Percentiles rank a stretch among this genome's conserved stretches.
Evolutionary conservation across 2,888 invertebrate genomes (phyloP).

Genomic region (Hoplodrina blanda): DNA sequence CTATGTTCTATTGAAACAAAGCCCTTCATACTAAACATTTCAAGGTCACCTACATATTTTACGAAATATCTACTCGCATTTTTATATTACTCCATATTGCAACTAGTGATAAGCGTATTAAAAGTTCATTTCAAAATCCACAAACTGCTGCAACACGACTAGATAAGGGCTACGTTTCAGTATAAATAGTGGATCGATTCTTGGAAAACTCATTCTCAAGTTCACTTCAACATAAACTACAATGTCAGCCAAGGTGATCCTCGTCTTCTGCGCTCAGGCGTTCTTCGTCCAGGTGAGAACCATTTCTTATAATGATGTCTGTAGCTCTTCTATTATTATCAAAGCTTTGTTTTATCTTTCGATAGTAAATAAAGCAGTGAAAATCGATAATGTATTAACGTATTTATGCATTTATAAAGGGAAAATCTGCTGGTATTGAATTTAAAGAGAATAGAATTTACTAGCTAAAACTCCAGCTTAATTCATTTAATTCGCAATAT

Average conservation of each 20-base stretch:
- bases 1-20: slow-evolving; percentile 3
- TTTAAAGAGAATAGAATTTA: neutral
- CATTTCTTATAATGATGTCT: too few species aligned
- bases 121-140: slow-evolving; percentile 2
- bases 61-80: neutral
- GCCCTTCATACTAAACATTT: slow-evolving; percentile 4
- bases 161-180: slow-evolving; percentile 32
- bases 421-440: too few species aligned
- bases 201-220: slow-evolving; percentile 30
- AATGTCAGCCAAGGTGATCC: slow-evolving; percentile 32
- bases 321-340: too few species aligned
- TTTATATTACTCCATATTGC: slow-evolving; percentile 16
- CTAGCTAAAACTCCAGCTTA: too few species aligned
- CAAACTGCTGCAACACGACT: neutral
- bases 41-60: neutral
- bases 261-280: slow-evolving; percentile 22
- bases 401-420: too few species aligned
- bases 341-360: too few species aligned
- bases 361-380: too few species aligned
- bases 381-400: too few species aligned
- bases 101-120: slow-evolving; percentile 6
- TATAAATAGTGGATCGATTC: slow-evolving; percentile 33
- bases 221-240: slow-evolving; percentile 21
- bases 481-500: too few species aligned
- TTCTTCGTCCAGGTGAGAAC: slow-evolving; percentile 5